Conservation (phyloP, 2,888 invertebrate genomes). For the Lasioglossum lativentre region DNA sequence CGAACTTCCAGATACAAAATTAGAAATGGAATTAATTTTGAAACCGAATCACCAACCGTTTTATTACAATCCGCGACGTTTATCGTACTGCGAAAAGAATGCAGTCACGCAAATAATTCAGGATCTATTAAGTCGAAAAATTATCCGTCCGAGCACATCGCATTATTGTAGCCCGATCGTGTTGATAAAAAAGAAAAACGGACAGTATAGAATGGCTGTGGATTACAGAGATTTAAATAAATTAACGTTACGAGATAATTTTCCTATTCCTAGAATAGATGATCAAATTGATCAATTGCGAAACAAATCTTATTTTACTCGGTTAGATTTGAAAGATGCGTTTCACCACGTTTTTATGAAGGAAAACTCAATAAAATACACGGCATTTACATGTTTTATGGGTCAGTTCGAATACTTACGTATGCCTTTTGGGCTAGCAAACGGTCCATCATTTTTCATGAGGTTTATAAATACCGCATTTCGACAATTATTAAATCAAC, state of each 20-base stretch:
- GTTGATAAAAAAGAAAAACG: neutral
- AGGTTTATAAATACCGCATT: neutral
- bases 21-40: too few relatives aligned
- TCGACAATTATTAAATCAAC: neutral
- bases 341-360: conserved; percentile 12
- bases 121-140: neutral
- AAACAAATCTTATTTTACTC: conserved; percentile 11
- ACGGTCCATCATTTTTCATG: too few relatives aligned
- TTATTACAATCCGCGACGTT: conserved; percentile 18
- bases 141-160: neutral
- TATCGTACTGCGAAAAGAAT: conserved; percentile 2
- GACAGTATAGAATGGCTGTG: conserved; percentile 1
- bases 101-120: neutral
- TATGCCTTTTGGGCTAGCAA: neutral
- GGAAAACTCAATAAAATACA: conserved; percentile 9
- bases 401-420: conserved; percentile 20
- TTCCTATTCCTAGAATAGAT: conserved; percentile 15
- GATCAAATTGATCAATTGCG: conserved; percentile 23
- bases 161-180: conserved; percentile 20
- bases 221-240: conserved; percentile 15
- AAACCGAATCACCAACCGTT: too few relatives aligned
- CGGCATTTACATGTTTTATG: neutral
- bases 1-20: too few relatives aligned
- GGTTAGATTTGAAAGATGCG: conserved; percentile 20
- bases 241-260: conserved; percentile 9